Percentiles rank a stretch among this genome's conserved stretches.
phyloP scores from a whole-genome alignment of 30 jellyfish, hydroid and myxozoan genomes.

The Chironex yamaguchii region DNA sequence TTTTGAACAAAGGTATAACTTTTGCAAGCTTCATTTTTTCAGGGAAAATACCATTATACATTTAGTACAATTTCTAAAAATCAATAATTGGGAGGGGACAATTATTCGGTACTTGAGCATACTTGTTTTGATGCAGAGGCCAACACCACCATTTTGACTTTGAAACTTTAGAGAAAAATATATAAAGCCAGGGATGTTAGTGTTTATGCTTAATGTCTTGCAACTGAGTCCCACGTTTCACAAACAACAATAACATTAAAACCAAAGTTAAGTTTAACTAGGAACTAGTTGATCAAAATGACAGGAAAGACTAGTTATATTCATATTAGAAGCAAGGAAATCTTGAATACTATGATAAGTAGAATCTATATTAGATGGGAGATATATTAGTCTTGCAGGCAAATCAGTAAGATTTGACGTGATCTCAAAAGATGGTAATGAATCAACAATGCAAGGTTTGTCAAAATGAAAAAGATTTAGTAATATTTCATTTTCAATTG shows the following conservation, averaged over 20 bases:
- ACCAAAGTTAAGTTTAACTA: slow-evolving; percentile 22
- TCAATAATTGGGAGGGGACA: too few species aligned
- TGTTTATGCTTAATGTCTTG: slow-evolving; percentile 17
- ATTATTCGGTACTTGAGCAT: too few species aligned
- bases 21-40: slow-evolving; percentile 36
- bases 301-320: slow-evolving; percentile 42
- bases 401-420: slow-evolving; percentile 38
- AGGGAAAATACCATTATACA: slow-evolving; percentile 60
- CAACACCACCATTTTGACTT: slow-evolving; percentile 40
- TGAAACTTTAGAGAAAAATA: slow-evolving; percentile 32
- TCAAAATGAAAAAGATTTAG: too few species aligned
- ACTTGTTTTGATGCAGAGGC: slow-evolving; percentile 1
- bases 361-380: slow-evolving; percentile 67
- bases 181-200: slow-evolving; percentile 56
- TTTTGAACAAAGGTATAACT: slow-evolving; percentile 56
- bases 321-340: slow-evolving; percentile 24
- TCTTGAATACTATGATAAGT: slow-evolving; percentile 59
- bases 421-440: slow-evolving; percentile 39
- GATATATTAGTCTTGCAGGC: slow-evolving; percentile 39
- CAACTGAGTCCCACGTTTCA: slow-evolving; percentile 66
- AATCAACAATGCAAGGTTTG: slow-evolving; percentile 43
- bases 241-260: slow-evolving; percentile 67
- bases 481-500: too few species aligned
- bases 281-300: slow-evolving; percentile 41
- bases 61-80: too few species aligned